Percentiles rank a stretch among this genome's conserved stretches.
These are phyloP conservation scores for Sabellastarte sp. DNA, from an alignment of 2,888 invertebrate genomes.

Conservation along the genomic window DNA sequence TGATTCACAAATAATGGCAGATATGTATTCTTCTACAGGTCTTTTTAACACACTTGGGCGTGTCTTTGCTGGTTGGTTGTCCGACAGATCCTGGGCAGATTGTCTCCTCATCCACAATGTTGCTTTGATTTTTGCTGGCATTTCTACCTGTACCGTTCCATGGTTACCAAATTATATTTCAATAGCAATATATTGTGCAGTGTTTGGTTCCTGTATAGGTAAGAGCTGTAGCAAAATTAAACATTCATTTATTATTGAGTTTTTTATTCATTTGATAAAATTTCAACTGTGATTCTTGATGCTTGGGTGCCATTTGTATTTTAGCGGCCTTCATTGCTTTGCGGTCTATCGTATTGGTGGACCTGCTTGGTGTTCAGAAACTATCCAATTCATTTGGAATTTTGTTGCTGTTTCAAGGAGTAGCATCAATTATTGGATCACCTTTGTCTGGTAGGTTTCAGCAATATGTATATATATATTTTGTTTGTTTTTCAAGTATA, in stretches of 20 bases:
- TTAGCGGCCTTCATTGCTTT: constrained; percentile 84
- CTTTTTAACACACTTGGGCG: constrained; percentile 24
- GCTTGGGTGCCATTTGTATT: neutral
- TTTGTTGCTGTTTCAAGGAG: constrained; percentile 59
- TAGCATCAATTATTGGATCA: constrained; percentile 28
- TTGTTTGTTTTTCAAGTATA: no score
- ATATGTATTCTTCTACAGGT: no score
- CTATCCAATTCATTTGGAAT: constrained; percentile 63
- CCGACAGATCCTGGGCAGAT: constrained; percentile 77
- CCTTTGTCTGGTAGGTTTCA: constrained; percentile 26
- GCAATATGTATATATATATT: no score
- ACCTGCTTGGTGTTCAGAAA: constrained; percentile 62
- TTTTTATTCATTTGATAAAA: no score
- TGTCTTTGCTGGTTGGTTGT: constrained; percentile 64
- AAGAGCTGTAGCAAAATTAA: no score
- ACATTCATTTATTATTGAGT: no score
- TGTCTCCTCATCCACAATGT: constrained; percentile 84
- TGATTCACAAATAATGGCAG: no score
- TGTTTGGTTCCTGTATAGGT: constrained; percentile 77
- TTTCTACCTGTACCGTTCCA: constrained; percentile 82
- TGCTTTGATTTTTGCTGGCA: constrained; percentile 85
- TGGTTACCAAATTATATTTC: constrained; percentile 65
- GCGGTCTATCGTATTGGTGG: constrained; percentile 66
- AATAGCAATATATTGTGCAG: constrained; percentile 75
- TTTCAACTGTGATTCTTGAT: constrained; percentile 15